Evolutionary conservation across 23 tunicate species (phyloP).

Genomic region (Styela plicata): DNA sequence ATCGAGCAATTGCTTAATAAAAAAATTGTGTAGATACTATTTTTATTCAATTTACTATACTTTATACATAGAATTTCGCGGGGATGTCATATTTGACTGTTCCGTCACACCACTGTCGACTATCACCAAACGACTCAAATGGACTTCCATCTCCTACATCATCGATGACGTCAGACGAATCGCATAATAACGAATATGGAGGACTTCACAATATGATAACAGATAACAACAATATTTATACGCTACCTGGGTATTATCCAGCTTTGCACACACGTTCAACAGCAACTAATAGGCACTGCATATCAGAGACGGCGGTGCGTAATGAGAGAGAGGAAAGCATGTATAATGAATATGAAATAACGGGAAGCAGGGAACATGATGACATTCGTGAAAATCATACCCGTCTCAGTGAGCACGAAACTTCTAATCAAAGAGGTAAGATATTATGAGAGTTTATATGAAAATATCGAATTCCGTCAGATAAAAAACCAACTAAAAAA

Average conservation of each 20-base stretch:
- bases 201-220: not conserved
- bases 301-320: not conserved
- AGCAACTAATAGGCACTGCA: not conserved
- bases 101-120: not conserved
- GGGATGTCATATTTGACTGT: not conserved
- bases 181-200: not conserved
- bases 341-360: not conserved
- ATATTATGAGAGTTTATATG: no score
- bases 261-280: no score
- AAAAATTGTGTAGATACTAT: no score
- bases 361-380: not conserved
- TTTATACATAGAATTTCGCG: not conserved
- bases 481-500: no score
- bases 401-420: not conserved
- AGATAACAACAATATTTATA: not conserved
- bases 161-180: conserved; percentile 10
- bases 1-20: no score
- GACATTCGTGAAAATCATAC: not conserved
- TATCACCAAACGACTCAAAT: not conserved
- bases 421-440: not conserved
- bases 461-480: no score
- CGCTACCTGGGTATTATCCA: not conserved
- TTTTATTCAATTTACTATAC: no score
- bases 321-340: not conserved
- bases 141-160: conserved; percentile 13